Evolutionary conservation across 2,797 vertebrate species (phyloP), one percentile per base, ranked within the genome.

Genomic region (Euphonia xanthogaster): DNA sequence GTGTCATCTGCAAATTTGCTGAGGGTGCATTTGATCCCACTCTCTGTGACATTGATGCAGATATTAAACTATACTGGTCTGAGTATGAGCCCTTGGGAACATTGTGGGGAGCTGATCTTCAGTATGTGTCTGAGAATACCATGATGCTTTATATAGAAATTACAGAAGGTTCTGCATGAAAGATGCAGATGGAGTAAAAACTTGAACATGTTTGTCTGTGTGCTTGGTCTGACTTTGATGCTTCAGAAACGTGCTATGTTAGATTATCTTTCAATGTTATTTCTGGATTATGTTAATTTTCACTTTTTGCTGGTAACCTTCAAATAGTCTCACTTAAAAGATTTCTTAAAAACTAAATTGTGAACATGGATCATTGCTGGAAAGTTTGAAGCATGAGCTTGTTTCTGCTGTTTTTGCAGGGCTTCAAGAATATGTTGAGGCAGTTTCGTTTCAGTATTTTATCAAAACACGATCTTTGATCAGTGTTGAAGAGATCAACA

Each of bases 341-440:
- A 45, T 70, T 54, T 80, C n/a, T 73, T 18, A 48, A 40, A 78
- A 60, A 75, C n/a, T 11, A 54, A 50, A 74, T 33, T 85, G 14
- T 35, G 18, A 87, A 14, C 33, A 12, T 62, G 30, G 33, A n/a
- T 87, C 16, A 25, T 31, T 82, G 40, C 42, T 93, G 50, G 31
- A 21, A 77, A 76, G 73, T 75, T 76, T 84, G 62, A 75, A 53
- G 55, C 12, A 25, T 79, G 65, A 61, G 11, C 39, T 94, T 75
- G 61, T 77, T 78, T 82, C 30, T 91, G 14, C 50, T 86, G 6
- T 48, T 93, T 90, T 82, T 93, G 91, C 96, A 99, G 99, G 99
- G 70, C 98, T 99, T 93, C 99, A 99, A 96, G 99, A 99, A 94
- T 99, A 99, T 8, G 99, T 99, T 94, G 99, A 99, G 95, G 99